phyloP scores from a whole-genome alignment of 2,113 vertebrate genomes.

The Amia ocellicauda region DNA sequence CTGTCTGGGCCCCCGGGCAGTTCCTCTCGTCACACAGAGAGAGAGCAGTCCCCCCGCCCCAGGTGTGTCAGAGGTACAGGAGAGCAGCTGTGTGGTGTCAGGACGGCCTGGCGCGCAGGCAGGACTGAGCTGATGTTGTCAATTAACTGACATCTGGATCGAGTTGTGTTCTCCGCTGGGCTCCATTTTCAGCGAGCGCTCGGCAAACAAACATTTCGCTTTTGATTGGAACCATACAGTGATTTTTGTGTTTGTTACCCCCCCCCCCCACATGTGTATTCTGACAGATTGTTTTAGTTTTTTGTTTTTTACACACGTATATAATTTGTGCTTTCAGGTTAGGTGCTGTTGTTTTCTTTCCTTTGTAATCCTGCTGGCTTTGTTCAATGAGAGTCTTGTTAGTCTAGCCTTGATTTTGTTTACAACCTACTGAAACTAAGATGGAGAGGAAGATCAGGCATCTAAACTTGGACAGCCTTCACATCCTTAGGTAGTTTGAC shows the following conservation, averaged over 20 bases:
- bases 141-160: constrained; percentile 58
- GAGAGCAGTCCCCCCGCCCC: too few relatives aligned
- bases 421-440: not conserved
- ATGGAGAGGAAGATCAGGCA: constrained; percentile 6
- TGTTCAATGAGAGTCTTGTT: constrained; percentile 10
- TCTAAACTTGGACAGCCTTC: too few relatives aligned
- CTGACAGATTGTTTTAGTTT: constrained; percentile 49
- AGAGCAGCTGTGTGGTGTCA: not conserved
- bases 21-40: too few relatives aligned
- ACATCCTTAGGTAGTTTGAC: too few relatives aligned
- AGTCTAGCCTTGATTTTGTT: constrained; percentile 22
- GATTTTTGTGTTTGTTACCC: constrained; percentile 25
- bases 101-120: constrained; percentile 25
- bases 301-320: too few relatives aligned
- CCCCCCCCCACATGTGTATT: constrained; percentile 38
- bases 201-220: constrained; percentile 49
- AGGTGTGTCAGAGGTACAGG: too few relatives aligned
- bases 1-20: too few relatives aligned
- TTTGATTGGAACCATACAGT: constrained; percentile 58
- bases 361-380: too few relatives aligned
- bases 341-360: constrained; percentile 14
- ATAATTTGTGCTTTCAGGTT: constrained; percentile 30
- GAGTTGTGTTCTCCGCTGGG: constrained; percentile 43
- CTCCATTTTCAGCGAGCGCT: constrained; percentile 48
- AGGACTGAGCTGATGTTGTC: constrained; percentile 39